Percentiles rank a stretch among this genome's conserved stretches.
These are phyloP conservation scores for Xylota segnis DNA, from an alignment of 2,888 invertebrate genomes.

Conservation along the genomic window DNA sequence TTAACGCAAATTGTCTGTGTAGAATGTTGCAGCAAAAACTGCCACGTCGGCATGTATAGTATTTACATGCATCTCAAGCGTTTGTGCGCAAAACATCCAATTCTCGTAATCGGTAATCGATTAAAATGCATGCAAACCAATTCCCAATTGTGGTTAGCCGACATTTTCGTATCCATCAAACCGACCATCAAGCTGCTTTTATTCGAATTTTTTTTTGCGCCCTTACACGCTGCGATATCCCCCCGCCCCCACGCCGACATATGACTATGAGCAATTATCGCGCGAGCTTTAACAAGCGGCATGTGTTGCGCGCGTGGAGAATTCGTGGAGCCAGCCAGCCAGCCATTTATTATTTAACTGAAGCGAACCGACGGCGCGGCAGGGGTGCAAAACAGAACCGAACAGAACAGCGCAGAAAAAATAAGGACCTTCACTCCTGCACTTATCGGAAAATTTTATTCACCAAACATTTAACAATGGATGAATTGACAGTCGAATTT, in stretches of 20 bases:
- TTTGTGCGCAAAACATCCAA: constrained; percentile 39
- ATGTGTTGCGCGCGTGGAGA: constrained; percentile 61
- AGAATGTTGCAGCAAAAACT: constrained; percentile 31
- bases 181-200: constrained; percentile 64
- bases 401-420: neutral
- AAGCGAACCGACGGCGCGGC: neutral
- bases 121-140: constrained; percentile 63
- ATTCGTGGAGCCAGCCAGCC: constrained; percentile 54
- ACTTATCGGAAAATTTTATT: constrained; percentile 58
- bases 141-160: constrained; percentile 68
- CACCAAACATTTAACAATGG: constrained; percentile 68
- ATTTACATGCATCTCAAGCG: constrained; percentile 52
- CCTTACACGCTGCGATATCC: constrained; percentile 6
- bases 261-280: constrained; percentile 69
- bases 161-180: constrained; percentile 70
- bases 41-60: constrained; percentile 18
- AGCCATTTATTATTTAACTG: constrained; percentile 66
- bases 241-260: neutral
- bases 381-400: neutral
- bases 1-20: constrained; percentile 51
- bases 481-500: constrained; percentile 70
- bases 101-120: constrained; percentile 70
- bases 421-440: constrained; percentile 7
- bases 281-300: constrained; percentile 48
- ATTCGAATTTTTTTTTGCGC: constrained; percentile 26